Percentiles rank a stretch among this genome's conserved stretches.
phyloP scores from a whole-genome alignment of 1,140 invertebrate species.

The Heliconius hewitsoni region DNA sequence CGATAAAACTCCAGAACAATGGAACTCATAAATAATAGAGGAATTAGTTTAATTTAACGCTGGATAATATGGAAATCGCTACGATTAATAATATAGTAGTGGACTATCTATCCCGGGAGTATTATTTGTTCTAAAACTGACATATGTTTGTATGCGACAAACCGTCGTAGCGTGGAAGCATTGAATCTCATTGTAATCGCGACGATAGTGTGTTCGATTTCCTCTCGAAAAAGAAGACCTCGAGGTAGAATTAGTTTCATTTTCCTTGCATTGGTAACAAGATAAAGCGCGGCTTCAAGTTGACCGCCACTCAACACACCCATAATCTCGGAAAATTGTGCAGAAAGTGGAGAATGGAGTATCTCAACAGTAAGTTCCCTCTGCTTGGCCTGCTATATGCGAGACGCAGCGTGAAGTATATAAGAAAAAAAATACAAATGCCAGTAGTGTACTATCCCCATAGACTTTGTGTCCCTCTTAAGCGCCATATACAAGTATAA shows the following conservation, averaged over 20 bases:
- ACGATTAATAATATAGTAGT: conserved; percentile 48
- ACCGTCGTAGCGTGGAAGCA: no score
- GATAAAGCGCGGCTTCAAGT: neutral
- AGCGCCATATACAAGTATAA: neutral
- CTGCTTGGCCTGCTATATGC: neutral
- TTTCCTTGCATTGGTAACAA: neutral
- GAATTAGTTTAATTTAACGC: conserved; percentile 52
- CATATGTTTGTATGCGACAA: neutral
- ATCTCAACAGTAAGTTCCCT: neutral
- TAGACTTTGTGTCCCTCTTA: neutral
- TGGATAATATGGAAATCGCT: conserved; percentile 57
- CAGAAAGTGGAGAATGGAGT: neutral
- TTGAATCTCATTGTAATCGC: neutral
- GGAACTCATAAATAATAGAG: conserved; percentile 29
- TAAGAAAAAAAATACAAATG: no score
- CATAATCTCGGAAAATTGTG: no score
- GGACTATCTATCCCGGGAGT: conserved; percentile 30
- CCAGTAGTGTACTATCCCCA: no score
- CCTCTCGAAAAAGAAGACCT: neutral
- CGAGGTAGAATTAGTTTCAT: neutral
- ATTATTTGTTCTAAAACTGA: conserved; percentile 10
- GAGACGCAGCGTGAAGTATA: neutral
- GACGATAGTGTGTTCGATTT: neutral
- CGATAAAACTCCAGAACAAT: conserved; percentile 27
- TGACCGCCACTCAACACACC: neutral